These are phyloP conservation scores for Podotricha telesiphe DNA, from an alignment of 2,888 invertebrate genomes.

Conservation along the genomic window DNA sequence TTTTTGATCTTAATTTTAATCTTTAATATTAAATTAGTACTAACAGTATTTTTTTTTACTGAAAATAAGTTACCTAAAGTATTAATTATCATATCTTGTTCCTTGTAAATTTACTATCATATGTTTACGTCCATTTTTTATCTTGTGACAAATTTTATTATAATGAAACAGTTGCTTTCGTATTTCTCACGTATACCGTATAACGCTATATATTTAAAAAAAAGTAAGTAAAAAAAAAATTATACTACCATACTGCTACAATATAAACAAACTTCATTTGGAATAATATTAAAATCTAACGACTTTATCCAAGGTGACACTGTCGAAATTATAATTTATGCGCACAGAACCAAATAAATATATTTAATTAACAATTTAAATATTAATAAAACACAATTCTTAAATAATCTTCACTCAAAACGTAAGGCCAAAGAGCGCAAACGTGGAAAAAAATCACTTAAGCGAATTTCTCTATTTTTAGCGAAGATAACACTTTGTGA, in stretches of 20 bases:
- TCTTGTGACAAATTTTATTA: slow-evolving; percentile 28
- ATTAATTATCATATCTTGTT: slow-evolving; percentile 4
- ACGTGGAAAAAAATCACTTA: not conserved
- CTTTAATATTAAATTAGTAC: no score
- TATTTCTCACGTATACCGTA: no score
- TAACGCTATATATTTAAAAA: slow-evolving; percentile 28
- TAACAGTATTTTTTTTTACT: no score
- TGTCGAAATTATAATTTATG: slow-evolving; percentile 36
- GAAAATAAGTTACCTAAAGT: no score
- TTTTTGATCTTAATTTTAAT: no score
- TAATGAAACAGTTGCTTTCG: slow-evolving; percentile 24
- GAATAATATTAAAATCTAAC: slow-evolving; percentile 31
- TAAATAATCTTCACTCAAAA: not conserved
- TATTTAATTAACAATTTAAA: not conserved
- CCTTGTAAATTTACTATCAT: slow-evolving; percentile 24
- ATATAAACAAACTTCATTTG: slow-evolving; percentile 19
- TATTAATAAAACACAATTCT: slow-evolving; percentile 1
- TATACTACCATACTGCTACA: slow-evolving; percentile 5
- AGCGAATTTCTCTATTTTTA: slow-evolving; percentile 1
- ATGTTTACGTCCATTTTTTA: slow-evolving; percentile 30
- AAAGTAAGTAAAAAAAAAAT: slow-evolving; percentile 3
- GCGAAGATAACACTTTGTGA: slow-evolving; percentile 44
- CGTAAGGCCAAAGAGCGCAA: not conserved
- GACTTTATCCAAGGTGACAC: slow-evolving; percentile 42
- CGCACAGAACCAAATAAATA: not conserved